Percentiles rank a stretch among this genome's conserved stretches.
Conservation (phyloP, 2,113 vertebrate species). For the Xenotilapia caudafasciata region DNA sequence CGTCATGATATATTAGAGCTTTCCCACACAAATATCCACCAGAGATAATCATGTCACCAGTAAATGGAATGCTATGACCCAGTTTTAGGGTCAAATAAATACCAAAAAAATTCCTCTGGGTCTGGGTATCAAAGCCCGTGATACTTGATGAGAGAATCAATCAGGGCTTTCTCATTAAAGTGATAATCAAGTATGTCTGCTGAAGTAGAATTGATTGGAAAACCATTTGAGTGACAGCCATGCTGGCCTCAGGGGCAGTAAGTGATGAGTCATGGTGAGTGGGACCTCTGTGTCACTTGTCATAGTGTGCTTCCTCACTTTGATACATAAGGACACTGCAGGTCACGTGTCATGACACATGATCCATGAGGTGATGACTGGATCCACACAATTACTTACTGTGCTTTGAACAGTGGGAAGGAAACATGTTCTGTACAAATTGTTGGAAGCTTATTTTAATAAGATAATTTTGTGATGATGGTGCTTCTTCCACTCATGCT, state of each 20-base stretch:
- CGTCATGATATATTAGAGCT: background rate
- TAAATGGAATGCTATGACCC: slow-evolving; percentile 14
- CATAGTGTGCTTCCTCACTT: slow-evolving; percentile 1
- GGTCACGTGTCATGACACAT: slow-evolving; percentile 4
- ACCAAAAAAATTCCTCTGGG: slow-evolving; percentile 27
- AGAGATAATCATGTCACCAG: slow-evolving; percentile 1
- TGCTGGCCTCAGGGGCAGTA: slow-evolving; percentile 26
- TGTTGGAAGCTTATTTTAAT: background rate
- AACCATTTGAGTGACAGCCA: slow-evolving; percentile 53
- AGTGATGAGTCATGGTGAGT: slow-evolving; percentile 42
- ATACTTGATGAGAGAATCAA: slow-evolving; percentile 49
- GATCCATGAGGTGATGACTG: background rate
- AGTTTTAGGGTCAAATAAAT: slow-evolving; percentile 40
- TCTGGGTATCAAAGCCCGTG: background rate
- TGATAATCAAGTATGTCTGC: slow-evolving; percentile 54
- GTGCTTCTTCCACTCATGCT: background rate
- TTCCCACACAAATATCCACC: background rate
- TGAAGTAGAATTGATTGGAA: slow-evolving; percentile 53
- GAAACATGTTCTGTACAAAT: background rate
- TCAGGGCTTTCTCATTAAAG: slow-evolving; percentile 55
- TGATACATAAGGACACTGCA: slow-evolving; percentile 1
- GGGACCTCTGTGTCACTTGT: slow-evolving; percentile 33
- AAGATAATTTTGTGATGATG: background rate
- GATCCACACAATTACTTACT: background rate
- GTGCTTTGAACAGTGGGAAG: background rate